Evolutionary conservation across 2,797 vertebrate genomes (phyloP).

Genomic region (Eutrigla gurnardus): DNA sequence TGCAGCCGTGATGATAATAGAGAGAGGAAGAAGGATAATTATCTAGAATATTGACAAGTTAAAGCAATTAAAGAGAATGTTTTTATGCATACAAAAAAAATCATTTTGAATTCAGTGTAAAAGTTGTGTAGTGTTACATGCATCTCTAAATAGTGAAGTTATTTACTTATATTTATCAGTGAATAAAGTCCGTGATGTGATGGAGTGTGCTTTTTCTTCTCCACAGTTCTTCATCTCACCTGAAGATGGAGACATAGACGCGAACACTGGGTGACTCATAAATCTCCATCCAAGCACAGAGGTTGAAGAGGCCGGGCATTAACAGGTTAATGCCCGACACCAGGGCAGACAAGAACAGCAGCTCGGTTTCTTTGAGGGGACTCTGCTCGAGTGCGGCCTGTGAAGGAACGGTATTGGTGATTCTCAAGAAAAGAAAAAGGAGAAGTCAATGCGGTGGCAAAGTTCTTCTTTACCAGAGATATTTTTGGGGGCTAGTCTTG

Average conservation of each 20-base stretch:
- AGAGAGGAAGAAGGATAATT: background rate
- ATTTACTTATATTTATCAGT: background rate
- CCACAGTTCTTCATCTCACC: conserved; percentile 75
- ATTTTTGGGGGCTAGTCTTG: conserved; percentile 8
- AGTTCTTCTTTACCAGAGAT: background rate
- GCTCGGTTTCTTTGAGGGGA: conserved; percentile 38
- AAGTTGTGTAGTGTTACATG: background rate
- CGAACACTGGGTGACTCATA: conserved; percentile 78
- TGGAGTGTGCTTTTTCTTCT: background rate
- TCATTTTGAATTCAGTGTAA: too few species aligned
- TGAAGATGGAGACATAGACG: conserved; percentile 87
- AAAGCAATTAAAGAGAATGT: background rate
- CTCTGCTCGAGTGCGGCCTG: background rate
- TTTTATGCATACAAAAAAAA: background rate
- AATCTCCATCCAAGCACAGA: conserved; percentile 82
- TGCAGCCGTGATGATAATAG: too few species aligned
- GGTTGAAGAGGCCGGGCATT: conserved; percentile 86
- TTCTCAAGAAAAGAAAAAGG: conserved; percentile 41
- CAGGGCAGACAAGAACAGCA: conserved; percentile 82
- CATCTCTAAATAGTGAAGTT: background rate
- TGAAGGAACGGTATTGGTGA: background rate
- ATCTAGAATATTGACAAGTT: background rate
- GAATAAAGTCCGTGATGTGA: background rate
- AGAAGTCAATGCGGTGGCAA: conserved; percentile 35
- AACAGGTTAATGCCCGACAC: conserved; percentile 85